Conservation (phyloP, 2,888 invertebrate species). For the Heteromurus nitidus region DNA sequence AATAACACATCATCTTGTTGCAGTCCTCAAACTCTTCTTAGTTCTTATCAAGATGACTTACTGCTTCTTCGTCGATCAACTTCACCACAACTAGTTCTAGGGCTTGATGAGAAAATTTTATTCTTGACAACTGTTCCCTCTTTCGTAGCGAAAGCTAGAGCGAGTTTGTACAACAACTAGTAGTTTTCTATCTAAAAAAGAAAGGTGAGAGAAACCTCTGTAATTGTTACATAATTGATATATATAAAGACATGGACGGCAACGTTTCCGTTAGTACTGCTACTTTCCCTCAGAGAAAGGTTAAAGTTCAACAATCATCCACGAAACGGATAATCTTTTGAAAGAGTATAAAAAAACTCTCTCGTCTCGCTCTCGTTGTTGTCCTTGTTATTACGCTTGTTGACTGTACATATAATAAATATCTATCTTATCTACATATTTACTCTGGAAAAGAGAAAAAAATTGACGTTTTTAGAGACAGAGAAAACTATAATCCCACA, state of each 20-base stretch:
- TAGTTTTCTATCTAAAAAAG: conserved; percentile 7
- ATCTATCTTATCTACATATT: too few species aligned
- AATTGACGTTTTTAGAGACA: neutral
- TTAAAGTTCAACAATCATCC: conserved; percentile 36
- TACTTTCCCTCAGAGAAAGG: conserved; percentile 9
- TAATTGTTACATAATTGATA: conserved; percentile 7
- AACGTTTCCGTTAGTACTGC: neutral
- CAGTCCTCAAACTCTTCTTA: neutral
- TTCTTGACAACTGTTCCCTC: conserved; percentile 22
- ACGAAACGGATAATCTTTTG: conserved; percentile 33
- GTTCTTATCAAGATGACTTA: neutral
- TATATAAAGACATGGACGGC: conserved; percentile 20
- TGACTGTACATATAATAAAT: conserved; percentile 31
- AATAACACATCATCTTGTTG: neutral
- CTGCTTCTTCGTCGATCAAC: neutral
- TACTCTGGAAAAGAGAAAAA: neutral
- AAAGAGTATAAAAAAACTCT: too few species aligned
- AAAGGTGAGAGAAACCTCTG: too few species aligned
- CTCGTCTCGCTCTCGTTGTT: conserved; percentile 42
- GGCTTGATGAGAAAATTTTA: conserved; percentile 14
- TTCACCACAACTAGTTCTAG: neutral
- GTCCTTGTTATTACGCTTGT: conserved; percentile 51
- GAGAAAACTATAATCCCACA: neutral
- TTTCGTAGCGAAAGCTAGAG: conserved; percentile 24
- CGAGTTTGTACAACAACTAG: too few species aligned